These are phyloP conservation scores for Hormaphis cornu DNA, from an alignment of 1,140 invertebrate genomes.

Conservation along the genomic window DNA sequence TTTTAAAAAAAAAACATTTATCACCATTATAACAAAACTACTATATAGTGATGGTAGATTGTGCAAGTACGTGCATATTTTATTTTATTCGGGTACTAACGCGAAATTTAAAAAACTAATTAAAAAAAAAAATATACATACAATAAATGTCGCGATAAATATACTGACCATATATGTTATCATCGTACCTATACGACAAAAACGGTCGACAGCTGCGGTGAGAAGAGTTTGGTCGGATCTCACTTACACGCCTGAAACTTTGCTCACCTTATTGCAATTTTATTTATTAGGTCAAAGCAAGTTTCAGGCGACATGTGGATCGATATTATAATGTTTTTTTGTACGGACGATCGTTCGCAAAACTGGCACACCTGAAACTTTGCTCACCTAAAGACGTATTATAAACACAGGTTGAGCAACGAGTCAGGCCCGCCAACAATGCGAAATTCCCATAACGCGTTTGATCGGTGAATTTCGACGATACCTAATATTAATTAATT, in stretches of 20 bases:
- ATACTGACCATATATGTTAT: too few species aligned
- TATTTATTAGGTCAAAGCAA: slow-evolving; percentile 38
- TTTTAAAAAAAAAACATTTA: too few species aligned
- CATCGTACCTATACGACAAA: too few species aligned
- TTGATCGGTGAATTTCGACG: not conserved
- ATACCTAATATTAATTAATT: too few species aligned
- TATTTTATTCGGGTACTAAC: too few species aligned
- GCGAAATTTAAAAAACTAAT: too few species aligned
- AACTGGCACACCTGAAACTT: slow-evolving; percentile 39
- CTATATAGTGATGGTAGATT: too few species aligned
- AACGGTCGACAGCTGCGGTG: too few species aligned
- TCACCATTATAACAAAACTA: too few species aligned
- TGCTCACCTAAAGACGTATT: slow-evolving; percentile 36
- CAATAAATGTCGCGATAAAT: too few species aligned
- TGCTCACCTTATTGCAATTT: slow-evolving; percentile 38
- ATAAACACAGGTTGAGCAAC: slow-evolving; percentile 37
- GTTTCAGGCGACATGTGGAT: slow-evolving; percentile 39
- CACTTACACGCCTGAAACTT: slow-evolving; percentile 40
- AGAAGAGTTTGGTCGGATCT: slow-evolving; percentile 21
- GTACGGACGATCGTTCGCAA: not conserved
- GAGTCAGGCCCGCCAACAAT: slow-evolving; percentile 37
- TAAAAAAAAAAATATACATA: too few species aligned
- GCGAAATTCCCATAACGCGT: not conserved
- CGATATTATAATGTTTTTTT: slow-evolving; percentile 2
- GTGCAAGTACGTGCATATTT: too few species aligned